phyloP scores from a whole-genome alignment of 1,140 invertebrate species.

The Oscheius sp. region DNA sequence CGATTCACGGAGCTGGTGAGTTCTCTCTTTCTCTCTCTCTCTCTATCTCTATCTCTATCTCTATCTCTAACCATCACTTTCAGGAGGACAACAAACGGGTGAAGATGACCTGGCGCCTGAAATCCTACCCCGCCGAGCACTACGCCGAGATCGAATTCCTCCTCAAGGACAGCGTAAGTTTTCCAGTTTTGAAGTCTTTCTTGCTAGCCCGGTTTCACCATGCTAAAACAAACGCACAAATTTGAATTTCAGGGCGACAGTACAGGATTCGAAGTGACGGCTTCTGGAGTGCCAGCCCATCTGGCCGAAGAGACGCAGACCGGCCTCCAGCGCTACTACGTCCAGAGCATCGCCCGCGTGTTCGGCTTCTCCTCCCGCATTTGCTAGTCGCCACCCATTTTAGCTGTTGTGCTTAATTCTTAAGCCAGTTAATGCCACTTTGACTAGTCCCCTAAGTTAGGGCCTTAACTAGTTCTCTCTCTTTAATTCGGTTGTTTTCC shows the following conservation, averaged over 20 bases:
- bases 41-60: too few species aligned
- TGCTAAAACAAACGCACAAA: neutral
- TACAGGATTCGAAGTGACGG: slow-evolving; percentile 46
- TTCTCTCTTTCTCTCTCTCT: slow-evolving; percentile 23
- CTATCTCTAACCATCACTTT: neutral
- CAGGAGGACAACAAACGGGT: slow-evolving; percentile 75
- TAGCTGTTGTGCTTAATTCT: too few species aligned
- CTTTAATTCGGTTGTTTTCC: too few species aligned
- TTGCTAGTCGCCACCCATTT: too few species aligned
- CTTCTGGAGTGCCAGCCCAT: slow-evolving; percentile 45
- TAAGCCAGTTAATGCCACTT: too few species aligned
- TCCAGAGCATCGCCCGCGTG: slow-evolving; percentile 63
- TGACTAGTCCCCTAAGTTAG: too few species aligned
- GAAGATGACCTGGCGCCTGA: slow-evolving; percentile 87
- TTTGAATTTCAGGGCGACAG: slow-evolving; percentile 48
- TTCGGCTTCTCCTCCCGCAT: slow-evolving; percentile 63
- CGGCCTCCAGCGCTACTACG: slow-evolving; percentile 65
- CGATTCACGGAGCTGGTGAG: slow-evolving; percentile 78
- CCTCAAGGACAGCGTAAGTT: slow-evolving; percentile 47
- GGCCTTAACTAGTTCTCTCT: too few species aligned
- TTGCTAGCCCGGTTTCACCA: neutral
- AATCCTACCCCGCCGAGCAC: slow-evolving; percentile 87
- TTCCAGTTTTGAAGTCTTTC: neutral
- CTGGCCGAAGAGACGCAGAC: slow-evolving; percentile 55
- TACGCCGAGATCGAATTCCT: slow-evolving; percentile 74